These are phyloP conservation scores for Lophius piscatorius DNA, from an alignment of 2,113 vertebrate genomes.

Conservation along the genomic window DNA sequence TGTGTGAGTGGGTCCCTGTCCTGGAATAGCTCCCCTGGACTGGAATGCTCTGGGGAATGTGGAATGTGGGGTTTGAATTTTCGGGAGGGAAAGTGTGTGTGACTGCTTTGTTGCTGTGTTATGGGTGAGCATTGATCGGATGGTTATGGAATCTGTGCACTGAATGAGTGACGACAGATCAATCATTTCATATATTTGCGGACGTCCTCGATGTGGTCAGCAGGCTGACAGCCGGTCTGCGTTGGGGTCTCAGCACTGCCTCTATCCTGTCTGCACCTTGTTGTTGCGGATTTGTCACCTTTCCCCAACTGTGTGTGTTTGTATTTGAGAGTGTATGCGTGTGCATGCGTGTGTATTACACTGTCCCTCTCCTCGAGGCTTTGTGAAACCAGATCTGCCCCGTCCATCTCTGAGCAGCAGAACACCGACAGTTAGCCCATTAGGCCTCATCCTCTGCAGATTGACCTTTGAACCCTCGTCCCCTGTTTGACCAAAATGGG, in stretches of 20 bases:
- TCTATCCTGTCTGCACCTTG: constrained; percentile 73
- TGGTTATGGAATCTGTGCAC: constrained; percentile 56
- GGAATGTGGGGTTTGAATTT: constrained; percentile 45
- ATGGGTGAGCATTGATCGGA: constrained; percentile 30
- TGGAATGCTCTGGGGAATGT: constrained; percentile 76
- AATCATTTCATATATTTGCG: constrained; percentile 55
- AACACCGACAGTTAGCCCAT: constrained; percentile 72
- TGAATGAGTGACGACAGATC: constrained; percentile 60
- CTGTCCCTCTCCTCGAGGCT: constrained; percentile 37
- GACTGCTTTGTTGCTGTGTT: constrained; percentile 24
- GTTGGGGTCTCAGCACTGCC: constrained; percentile 34
- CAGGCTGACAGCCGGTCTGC: constrained; percentile 63
- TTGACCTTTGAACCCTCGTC: constrained; percentile 69
- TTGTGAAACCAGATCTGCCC: constrained; percentile 76
- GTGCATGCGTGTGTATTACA: constrained; percentile 3
- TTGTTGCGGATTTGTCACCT: constrained; percentile 61
- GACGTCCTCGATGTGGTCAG: constrained; percentile 62
- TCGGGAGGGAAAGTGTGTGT: constrained; percentile 27
- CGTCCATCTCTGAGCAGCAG: constrained; percentile 66
- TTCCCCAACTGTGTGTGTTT: constrained; percentile 24
- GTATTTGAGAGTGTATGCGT: constrained; percentile 1
- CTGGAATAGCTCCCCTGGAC: constrained; percentile 78
- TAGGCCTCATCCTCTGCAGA: constrained; percentile 67
- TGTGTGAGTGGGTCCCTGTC: constrained; percentile 42
- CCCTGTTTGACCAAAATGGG: constrained; percentile 66